Base-by-base conservation (phyloP, 2,113 vertebrate genomes). In the Cichladusa arquata region DNA sequence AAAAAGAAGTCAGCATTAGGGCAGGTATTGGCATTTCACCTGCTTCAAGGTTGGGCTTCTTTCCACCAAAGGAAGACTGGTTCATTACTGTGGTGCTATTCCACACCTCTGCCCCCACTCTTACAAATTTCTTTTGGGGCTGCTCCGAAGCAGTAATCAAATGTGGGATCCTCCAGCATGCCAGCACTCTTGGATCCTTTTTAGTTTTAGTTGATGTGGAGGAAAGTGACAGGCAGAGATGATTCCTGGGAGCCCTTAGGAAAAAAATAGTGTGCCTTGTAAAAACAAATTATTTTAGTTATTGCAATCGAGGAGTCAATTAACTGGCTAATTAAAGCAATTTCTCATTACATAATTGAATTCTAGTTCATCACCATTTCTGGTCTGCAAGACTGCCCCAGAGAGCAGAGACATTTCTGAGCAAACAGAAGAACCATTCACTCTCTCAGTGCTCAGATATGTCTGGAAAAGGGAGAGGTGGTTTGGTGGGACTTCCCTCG, bases 291-390 rank as follows among this genome's bases (percentile, higher is more conserved):
- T 28, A 82, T 94, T 96, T 95, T 94, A 92, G 89, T 94, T 97
- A 95, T 93, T 96, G 92, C 81, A 79, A 67, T 88, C 4, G 56
- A 93, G 87, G 64, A 97, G 83, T 94, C 96, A 96, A 96, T 97
- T 97, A 96, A 86, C 94, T 96, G 85, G 62, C 94, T 96, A 96
- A 97, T 97, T 96, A 96, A 96, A 95, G 93, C 85, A 93, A 87
- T 96, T 94, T 88, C 94, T 96, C 78, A 95, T 96, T 96, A 94
- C 87, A 92, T 97, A 97, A 97, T 93, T 97, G 93, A 95, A 96
- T 96, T 96, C 88, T 96, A 54, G 51, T 95, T 97, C 86, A 94
- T 95, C 90, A 80, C 73, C 18, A 70, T 83, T 96, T 95, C 70
- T 79, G 60, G 25, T 84, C 34, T 94, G 62, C 47, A 64, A 90